These are phyloP conservation scores for Himalopsyche anomala DNA, from an alignment of 2,888 invertebrate genomes.

Conservation along the genomic window DNA sequence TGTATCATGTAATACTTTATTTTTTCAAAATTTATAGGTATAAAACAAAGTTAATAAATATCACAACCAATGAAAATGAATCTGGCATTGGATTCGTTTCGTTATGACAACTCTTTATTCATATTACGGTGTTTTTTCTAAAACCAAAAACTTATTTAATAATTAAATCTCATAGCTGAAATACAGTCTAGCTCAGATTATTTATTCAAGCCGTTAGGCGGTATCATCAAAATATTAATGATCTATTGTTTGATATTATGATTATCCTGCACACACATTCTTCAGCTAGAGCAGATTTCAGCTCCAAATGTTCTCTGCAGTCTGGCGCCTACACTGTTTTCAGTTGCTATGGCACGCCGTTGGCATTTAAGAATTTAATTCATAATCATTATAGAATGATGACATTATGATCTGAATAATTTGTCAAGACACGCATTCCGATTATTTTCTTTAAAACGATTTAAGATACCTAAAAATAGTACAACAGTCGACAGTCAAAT, in stretches of 20 bases:
- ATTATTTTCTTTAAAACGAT: neutral
- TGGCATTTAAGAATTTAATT: conserved; percentile 47
- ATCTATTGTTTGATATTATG: conserved; percentile 9
- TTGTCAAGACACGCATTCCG: neutral
- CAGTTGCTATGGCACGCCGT: conserved; percentile 17
- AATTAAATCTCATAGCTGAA: too few relatives aligned
- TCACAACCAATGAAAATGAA: too few relatives aligned
- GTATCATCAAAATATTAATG: conserved; percentile 19
- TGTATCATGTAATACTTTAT: too few relatives aligned
- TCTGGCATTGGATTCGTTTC: too few relatives aligned
- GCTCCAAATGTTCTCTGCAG: conserved; percentile 9
- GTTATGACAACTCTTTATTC: too few relatives aligned
- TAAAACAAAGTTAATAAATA: too few relatives aligned
- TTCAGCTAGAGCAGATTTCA: neutral
- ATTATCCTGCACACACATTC: conserved; percentile 19
- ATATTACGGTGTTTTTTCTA: too few relatives aligned
- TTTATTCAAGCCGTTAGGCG: neutral
- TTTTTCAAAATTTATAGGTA: too few relatives aligned
- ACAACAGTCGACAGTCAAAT: neutral
- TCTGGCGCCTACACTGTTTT: conserved; percentile 28
- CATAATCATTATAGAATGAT: conserved; percentile 45
- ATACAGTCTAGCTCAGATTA: too few relatives aligned
- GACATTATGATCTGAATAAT: conserved; percentile 46
- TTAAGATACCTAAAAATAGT: neutral
- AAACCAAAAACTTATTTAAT: too few relatives aligned